A percentile compares a stretch with the other conserved stretches of the same genome.
These are phyloP conservation scores for Trachelus tabidus DNA, from an alignment of 2,888 invertebrate genomes.

Conservation along the genomic window DNA sequence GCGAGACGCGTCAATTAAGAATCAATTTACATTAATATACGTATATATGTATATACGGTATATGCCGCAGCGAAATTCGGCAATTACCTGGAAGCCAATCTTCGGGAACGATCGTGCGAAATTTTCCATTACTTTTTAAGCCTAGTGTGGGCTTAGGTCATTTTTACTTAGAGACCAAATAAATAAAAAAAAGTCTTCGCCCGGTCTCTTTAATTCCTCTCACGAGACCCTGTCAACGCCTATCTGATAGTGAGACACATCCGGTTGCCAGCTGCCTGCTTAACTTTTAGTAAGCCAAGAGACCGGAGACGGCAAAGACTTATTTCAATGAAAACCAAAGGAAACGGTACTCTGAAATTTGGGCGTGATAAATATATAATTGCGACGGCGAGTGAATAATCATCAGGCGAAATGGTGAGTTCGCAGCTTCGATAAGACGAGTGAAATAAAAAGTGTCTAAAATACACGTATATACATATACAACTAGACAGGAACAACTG, in stretches of 20 bases:
- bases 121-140: background rate
- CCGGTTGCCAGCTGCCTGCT: constrained; percentile 28
- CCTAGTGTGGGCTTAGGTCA: background rate
- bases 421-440: constrained; percentile 11
- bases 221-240: constrained; percentile 37
- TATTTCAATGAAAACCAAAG: constrained; percentile 21
- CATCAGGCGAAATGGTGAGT: constrained; percentile 4
- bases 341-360: constrained; percentile 41
- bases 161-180: background rate
- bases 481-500: constrained; percentile 19
- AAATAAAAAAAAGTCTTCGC: background rate
- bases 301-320: background rate
- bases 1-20: constrained; percentile 21
- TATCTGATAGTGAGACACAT: constrained; percentile 50
- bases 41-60: background rate
- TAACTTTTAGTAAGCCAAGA: background rate
- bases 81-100: background rate
- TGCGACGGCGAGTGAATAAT: constrained; percentile 39
- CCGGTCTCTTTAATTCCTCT: background rate
- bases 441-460: constrained; percentile 13
- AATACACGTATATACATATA: constrained; percentile 10
- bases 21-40: constrained; percentile 20
- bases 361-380: constrained; percentile 58
- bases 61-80: background rate
- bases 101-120: background rate